These are phyloP conservation scores for Drosophila fulvimacula DNA, from an alignment of 2,888 invertebrate species.

Conservation along the genomic window DNA sequence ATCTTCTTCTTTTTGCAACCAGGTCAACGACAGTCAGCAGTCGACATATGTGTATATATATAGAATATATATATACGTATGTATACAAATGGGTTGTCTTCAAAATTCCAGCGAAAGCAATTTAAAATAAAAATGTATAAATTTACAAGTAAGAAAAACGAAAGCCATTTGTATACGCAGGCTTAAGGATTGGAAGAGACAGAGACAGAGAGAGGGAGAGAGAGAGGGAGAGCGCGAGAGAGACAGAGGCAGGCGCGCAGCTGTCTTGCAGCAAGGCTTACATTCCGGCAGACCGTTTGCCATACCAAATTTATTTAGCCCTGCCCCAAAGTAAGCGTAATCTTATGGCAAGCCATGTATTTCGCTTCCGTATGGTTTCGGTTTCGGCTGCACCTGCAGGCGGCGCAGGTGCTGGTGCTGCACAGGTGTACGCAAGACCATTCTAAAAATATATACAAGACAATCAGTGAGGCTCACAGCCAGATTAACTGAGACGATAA, in stretches of 20 bases:
- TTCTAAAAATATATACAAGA: constrained; percentile 16
- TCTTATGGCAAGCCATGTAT: constrained; percentile 12
- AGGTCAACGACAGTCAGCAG: constrained; percentile 42
- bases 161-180: constrained; percentile 21
- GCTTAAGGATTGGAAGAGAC: neutral
- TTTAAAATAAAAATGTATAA: constrained; percentile 28
- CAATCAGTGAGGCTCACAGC: constrained; percentile 8
- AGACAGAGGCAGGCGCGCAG: too few relatives aligned
- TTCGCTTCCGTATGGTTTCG: neutral
- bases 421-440: neutral
- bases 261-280: neutral
- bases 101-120: constrained; percentile 42
- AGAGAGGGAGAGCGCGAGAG: neutral
- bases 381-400: constrained; percentile 5
- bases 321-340: constrained; percentile 12
- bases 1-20: constrained; percentile 2
- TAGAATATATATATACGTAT: neutral
- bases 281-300: neutral
- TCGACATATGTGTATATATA: constrained; percentile 2
- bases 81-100: constrained; percentile 40
- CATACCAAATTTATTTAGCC: constrained; percentile 12
- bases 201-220: neutral
- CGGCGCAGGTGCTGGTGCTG: neutral
- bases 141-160: constrained; percentile 17
- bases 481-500: constrained; percentile 9